Conservation (phyloP, 1,140 invertebrate species). For the Calephelis nemesis region DNA sequence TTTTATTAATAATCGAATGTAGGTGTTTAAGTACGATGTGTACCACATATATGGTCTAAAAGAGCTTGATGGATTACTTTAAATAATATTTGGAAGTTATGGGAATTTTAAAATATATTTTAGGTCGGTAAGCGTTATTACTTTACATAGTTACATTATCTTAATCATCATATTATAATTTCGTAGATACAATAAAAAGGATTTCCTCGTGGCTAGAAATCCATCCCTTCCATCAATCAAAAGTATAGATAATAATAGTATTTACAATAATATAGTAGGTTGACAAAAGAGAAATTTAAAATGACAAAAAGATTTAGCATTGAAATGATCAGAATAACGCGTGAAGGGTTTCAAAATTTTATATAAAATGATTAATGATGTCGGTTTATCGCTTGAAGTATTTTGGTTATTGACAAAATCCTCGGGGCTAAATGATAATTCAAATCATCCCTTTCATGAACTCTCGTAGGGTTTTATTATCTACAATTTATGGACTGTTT, state of each 20-base stretch:
- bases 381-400: slow-evolving; percentile 50
- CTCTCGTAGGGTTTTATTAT: slow-evolving; percentile 19
- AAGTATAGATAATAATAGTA: neutral
- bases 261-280: neutral
- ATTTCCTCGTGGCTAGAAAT: too few relatives aligned
- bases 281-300: slow-evolving; percentile 9
- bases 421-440: slow-evolving; percentile 58
- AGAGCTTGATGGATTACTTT: too few relatives aligned
- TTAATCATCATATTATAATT: too few relatives aligned
- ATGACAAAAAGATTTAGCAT: slow-evolving; percentile 15
- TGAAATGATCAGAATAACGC: slow-evolving; percentile 11
- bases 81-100: too few relatives aligned
- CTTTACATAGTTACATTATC: too few relatives aligned
- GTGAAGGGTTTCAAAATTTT: slow-evolving; percentile 48
- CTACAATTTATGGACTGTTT: neutral
- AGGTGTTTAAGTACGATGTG: too few relatives aligned
- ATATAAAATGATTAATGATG: slow-evolving; percentile 69
- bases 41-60: too few relatives aligned
- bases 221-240: too few relatives aligned
- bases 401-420: slow-evolving; percentile 64
- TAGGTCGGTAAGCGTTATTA: too few relatives aligned
- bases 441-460: slow-evolving; percentile 54
- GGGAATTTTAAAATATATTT: too few relatives aligned
- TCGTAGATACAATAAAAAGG: too few relatives aligned
- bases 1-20: too few relatives aligned